phyloP scores from a whole-genome alignment of 92 coral and sea anemone species.

The Paramuricea clavata region DNA sequence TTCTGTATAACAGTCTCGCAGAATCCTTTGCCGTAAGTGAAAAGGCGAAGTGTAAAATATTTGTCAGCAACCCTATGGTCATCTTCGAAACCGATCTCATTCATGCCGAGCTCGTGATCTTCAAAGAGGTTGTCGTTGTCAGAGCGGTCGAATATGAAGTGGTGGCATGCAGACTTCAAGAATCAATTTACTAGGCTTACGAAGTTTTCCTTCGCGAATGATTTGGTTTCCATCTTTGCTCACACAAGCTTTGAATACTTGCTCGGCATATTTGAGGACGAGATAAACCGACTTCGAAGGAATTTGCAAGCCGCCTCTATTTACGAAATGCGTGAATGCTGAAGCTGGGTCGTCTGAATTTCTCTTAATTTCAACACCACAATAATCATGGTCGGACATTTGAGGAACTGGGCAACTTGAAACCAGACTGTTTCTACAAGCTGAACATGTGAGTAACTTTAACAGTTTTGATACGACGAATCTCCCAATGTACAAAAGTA shows the following conservation, averaged over 20 bases:
- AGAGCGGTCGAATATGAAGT: neutral
- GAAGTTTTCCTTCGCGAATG: neutral
- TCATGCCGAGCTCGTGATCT: slow-evolving; percentile 2
- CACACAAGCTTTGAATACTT: neutral
- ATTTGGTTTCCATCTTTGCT: slow-evolving; percentile 1
- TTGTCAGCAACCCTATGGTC: too few relatives aligned
- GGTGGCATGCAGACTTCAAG: slow-evolving; percentile 15
- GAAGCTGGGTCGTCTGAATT: neutral
- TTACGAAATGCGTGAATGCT: neutral
- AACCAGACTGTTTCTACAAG: neutral
- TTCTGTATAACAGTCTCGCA: too few relatives aligned
- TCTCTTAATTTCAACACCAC: neutral
- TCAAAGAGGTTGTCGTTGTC: neutral
- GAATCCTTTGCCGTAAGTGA: too few relatives aligned
- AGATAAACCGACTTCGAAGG: neutral
- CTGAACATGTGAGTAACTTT: neutral
- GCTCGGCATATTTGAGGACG: neutral
- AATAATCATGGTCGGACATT: neutral
- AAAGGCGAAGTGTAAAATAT: too few relatives aligned
- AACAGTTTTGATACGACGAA: neutral
- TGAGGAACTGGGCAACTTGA: neutral
- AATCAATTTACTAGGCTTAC: neutral
- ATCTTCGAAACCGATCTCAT: too few relatives aligned
- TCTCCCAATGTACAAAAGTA: neutral
- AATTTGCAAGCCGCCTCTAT: neutral